Percentiles rank a stretch among this genome's conserved stretches.
These are phyloP conservation scores for Nymphalis urticae DNA, from an alignment of 2,888 invertebrate species.

Conservation along the genomic window DNA sequence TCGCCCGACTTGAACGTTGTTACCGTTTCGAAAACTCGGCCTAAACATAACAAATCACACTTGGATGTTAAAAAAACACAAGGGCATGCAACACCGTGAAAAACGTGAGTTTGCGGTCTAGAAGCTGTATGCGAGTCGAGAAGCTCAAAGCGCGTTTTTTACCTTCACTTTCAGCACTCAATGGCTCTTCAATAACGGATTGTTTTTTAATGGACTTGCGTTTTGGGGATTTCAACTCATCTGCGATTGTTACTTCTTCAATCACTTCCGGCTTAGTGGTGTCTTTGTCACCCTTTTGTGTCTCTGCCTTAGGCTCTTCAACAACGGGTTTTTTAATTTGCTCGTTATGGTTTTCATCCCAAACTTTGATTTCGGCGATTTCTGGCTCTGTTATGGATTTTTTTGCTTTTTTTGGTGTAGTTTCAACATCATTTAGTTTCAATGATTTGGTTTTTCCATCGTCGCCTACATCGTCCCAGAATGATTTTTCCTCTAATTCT, in stretches of 20 bases:
- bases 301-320: slow-evolving; percentile 57
- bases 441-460: slow-evolving; percentile 46
- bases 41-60: slow-evolving; percentile 81
- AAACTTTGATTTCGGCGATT: slow-evolving; percentile 61
- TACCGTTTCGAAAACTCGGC: slow-evolving; percentile 79
- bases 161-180: slow-evolving; percentile 79
- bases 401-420: slow-evolving; percentile 50
- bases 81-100: slow-evolving; percentile 70
- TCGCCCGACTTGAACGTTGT: slow-evolving; percentile 78
- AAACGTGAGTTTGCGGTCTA: slow-evolving; percentile 58
- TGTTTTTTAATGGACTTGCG: slow-evolving; percentile 74
- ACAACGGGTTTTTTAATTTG: slow-evolving; percentile 53
- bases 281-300: slow-evolving; percentile 58
- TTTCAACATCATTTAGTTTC: slow-evolving; percentile 52
- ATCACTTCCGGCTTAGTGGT: slow-evolving; percentile 63
- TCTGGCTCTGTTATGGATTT: slow-evolving; percentile 62
- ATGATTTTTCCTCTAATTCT: slow-evolving; percentile 54
- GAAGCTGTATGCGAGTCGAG: slow-evolving; percentile 71
- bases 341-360: slow-evolving; percentile 72
- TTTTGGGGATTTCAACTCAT: slow-evolving; percentile 64
- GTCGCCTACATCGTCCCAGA: slow-evolving; percentile 62
- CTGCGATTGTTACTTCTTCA: slow-evolving; percentile 64
- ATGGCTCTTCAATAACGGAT: slow-evolving; percentile 65
- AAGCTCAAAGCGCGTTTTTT: slow-evolving; percentile 69
- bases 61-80: slow-evolving; percentile 69